Conservation (phyloP, 2,888 invertebrate species). For the Drosophila lacicola region DNA sequence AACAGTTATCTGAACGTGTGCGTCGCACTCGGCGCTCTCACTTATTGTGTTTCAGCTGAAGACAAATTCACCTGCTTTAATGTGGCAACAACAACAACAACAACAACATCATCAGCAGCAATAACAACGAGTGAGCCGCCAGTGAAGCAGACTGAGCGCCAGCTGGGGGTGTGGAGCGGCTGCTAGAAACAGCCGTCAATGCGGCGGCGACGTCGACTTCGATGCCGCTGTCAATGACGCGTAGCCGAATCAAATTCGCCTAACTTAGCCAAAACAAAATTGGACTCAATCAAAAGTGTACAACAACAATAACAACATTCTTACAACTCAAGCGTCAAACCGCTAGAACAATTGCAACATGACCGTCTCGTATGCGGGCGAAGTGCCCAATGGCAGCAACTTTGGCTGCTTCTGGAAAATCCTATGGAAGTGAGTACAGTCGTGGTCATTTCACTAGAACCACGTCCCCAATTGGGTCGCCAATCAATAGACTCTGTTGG, state of each 20-base stretch:
- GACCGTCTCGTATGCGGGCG: slow-evolving; percentile 96
- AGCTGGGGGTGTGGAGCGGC: not conserved
- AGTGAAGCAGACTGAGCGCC: slow-evolving; percentile 11
- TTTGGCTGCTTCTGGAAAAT: slow-evolving; percentile 97
- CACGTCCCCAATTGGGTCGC: slow-evolving; percentile 9
- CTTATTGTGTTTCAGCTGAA: slow-evolving; percentile 56
- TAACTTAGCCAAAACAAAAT: slow-evolving; percentile 45
- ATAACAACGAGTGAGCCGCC: not conserved
- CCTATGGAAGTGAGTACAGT: slow-evolving; percentile 91
- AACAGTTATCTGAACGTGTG: slow-evolving; percentile 68
- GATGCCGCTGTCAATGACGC: slow-evolving; percentile 67
- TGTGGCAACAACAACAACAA: slow-evolving; percentile 23
- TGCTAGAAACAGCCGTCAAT: slow-evolving; percentile 22
- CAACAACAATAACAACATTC: slow-evolving; percentile 19
- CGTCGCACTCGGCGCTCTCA: slow-evolving; percentile 42
- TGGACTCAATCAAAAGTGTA: slow-evolving; percentile 16
- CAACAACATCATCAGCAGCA: slow-evolving; percentile 6
- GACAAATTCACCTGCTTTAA: slow-evolving; percentile 49
- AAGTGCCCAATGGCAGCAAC: slow-evolving; percentile 96
- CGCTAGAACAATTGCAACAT: slow-evolving; percentile 85
- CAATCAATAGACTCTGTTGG: slow-evolving; percentile 13
- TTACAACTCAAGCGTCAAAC: not conserved
- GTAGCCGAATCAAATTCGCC: slow-evolving; percentile 55
- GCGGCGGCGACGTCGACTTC: slow-evolving; percentile 41
- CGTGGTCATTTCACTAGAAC: slow-evolving; percentile 2